Evolutionary conservation across 2,888 invertebrate species (phyloP), one percentile per base, ranked within the genome.

Genomic region (Brenthis hecate): DNA sequence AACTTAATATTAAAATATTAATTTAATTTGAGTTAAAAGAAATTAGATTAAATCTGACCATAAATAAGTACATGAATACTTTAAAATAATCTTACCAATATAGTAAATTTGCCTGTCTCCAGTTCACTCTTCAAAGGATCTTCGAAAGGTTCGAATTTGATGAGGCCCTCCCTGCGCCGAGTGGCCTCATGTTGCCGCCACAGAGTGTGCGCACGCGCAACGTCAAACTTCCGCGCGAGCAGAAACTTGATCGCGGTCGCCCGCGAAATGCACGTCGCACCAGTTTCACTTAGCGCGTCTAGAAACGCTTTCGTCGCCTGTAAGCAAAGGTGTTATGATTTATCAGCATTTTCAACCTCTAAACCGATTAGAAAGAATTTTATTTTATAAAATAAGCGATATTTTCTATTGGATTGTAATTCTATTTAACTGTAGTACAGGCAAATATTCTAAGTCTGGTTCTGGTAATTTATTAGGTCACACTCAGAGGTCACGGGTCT

Each of bases 161-260:
- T 95, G 73, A 99, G 94, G 64, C 97, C 97, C 91, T 99, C 99
- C 73, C 96, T 94, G 73, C 96, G 94, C 74, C 99, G 94, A 60
- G 97, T 98, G 66, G 96, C 95, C 92, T 99, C 98, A 89, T 99
- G 98, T 83, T 98, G 97, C 79, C 97, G 95, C 90, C 97, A 99
- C n/a, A 99, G 94, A 16, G 96, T 95, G 65, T 98, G 94, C 69
- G 99, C 98, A 77, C 99, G 95, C 56, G 95, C 94, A 65, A 98
- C 96, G 87, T 99, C 98, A 87, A 99, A 99, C 93, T 99, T 99
- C 76, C 99, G 95, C 75, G 99, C 99, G 80, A 96, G 95, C 80
- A 98, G 92, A 92, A 98, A 98, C 91, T 98, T 97, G 74, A 98
- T 95, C 58, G 98, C 99, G n/a, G 97, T 97, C 72, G 96, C 95